These are phyloP conservation scores for Lissocephala sabroskyi DNA, from an alignment of 2,888 invertebrate species.

Conservation along the genomic window DNA sequence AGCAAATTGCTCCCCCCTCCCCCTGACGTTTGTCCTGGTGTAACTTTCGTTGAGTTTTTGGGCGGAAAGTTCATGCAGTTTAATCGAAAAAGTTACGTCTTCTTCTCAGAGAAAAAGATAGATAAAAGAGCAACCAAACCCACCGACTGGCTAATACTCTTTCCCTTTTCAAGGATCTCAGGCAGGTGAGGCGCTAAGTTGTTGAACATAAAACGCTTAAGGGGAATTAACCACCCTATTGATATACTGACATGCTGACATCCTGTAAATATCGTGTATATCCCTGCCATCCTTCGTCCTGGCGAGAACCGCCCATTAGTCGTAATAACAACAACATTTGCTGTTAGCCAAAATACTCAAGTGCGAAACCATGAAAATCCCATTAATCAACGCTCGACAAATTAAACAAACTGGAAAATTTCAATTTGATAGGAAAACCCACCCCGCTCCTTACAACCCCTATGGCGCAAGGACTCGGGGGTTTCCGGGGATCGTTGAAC, in stretches of 20 bases:
- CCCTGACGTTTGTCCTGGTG: slow-evolving; percentile 11
- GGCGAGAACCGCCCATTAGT: background rate
- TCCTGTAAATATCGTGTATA: too few species aligned
- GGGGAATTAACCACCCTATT: too few species aligned
- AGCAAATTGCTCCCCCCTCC: slow-evolving; percentile 41
- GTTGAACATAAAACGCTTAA: too few species aligned
- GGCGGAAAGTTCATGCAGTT: slow-evolving; percentile 9
- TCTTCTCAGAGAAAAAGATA: too few species aligned
- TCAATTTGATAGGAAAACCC: slow-evolving; percentile 42
- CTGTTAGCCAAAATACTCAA: slow-evolving; percentile 8
- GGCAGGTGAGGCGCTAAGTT: too few species aligned
- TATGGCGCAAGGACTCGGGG: slow-evolving; percentile 16
- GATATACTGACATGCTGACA: too few species aligned
- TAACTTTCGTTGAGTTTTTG: slow-evolving; percentile 5
- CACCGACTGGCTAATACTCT: too few species aligned
- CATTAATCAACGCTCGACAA: slow-evolving; percentile 66
- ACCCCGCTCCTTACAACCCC: too few species aligned
- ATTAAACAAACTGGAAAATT: slow-evolving; percentile 70
- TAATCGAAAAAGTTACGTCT: slow-evolving; percentile 23
- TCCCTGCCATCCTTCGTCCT: too few species aligned
- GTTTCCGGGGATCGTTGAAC: slow-evolving; percentile 23
- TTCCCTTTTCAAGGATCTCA: too few species aligned
- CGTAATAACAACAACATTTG: background rate
- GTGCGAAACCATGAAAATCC: slow-evolving; percentile 54
- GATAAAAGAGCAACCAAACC: too few species aligned